Evolutionary conservation across 2,797 vertebrate species (phyloP).

Genomic region (Myiothlypis coronata): DNA sequence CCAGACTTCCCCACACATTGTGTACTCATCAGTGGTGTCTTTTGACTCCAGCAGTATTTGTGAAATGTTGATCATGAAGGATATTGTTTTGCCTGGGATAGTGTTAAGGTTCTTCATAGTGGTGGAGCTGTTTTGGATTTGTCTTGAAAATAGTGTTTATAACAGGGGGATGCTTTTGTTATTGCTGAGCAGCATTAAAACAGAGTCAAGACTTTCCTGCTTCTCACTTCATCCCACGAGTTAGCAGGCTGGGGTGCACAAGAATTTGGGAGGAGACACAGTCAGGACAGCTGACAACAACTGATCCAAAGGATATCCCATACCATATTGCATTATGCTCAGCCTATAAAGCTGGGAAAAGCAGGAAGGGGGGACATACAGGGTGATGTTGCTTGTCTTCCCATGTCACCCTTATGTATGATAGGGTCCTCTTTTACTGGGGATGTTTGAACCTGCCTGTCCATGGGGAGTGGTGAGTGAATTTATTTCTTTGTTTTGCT

Average conservation of each 20-base stretch:
- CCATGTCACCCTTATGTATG: neutral
- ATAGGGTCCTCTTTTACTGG: neutral
- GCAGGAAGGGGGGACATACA: neutral
- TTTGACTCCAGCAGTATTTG: neutral
- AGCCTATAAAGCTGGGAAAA: neutral
- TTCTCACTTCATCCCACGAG: neutral
- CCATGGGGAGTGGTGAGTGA: neutral
- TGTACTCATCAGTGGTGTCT: neutral
- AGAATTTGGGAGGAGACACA: neutral
- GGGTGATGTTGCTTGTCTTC: neutral
- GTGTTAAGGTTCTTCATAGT: neutral
- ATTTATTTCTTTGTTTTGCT: neutral
- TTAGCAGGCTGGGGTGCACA: fast-evolving
- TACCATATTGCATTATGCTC: neutral
- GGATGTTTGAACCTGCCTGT: neutral
- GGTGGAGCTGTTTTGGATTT: neutral
- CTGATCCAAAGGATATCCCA: neutral
- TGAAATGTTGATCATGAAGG: neutral
- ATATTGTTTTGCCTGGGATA: neutral
- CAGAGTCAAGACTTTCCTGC: neutral
- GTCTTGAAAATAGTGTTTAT: neutral
- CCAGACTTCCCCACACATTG: neutral
- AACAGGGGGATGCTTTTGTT: neutral
- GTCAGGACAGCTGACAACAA: neutral
- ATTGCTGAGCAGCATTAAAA: neutral